These are phyloP conservation scores for Lutjanus erythropterus DNA, from an alignment of 2,113 vertebrate genomes.

Conservation along the genomic window DNA sequence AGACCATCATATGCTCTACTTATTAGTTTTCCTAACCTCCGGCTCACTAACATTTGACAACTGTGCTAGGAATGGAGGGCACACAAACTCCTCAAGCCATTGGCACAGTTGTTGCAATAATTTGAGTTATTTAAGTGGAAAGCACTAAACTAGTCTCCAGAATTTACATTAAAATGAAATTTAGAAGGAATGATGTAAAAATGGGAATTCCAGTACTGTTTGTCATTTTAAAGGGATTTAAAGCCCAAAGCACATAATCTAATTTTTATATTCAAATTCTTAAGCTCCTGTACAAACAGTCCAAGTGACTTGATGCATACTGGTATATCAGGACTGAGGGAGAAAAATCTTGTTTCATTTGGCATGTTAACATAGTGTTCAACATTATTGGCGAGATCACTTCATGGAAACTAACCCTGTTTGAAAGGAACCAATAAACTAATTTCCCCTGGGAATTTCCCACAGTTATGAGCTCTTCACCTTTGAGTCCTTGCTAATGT, in stretches of 20 bases:
- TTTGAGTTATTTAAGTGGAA: slow-evolving; percentile 35
- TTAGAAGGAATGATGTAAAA: not conserved
- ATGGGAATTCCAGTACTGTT: not conserved
- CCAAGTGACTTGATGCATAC: not conserved
- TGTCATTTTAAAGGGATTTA: not conserved
- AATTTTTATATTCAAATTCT: not conserved
- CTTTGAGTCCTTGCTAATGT: slow-evolving; percentile 3
- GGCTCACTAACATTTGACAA: slow-evolving; percentile 37
- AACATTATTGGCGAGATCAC: slow-evolving; percentile 12
- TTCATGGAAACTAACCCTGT: slow-evolving; percentile 30
- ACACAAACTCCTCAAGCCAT: not conserved
- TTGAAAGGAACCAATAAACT: slow-evolving; percentile 44
- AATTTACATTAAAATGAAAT: not conserved
- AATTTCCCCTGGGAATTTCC: slow-evolving; percentile 40
- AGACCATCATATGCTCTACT: slow-evolving; percentile 51
- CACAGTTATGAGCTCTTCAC: slow-evolving; percentile 9
- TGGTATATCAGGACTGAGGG: not conserved
- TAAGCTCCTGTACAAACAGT: not conserved
- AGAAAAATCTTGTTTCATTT: not conserved
- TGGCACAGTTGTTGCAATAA: slow-evolving; percentile 33
- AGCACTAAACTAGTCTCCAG: not conserved
- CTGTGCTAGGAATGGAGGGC: slow-evolving; percentile 12
- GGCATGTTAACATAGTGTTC: not conserved
- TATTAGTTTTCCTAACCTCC: slow-evolving; percentile 68
- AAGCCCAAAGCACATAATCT: not conserved